Conservation (phyloP, 2,797 vertebrate genomes). For the Gastrophryne carolinensis region DNA sequence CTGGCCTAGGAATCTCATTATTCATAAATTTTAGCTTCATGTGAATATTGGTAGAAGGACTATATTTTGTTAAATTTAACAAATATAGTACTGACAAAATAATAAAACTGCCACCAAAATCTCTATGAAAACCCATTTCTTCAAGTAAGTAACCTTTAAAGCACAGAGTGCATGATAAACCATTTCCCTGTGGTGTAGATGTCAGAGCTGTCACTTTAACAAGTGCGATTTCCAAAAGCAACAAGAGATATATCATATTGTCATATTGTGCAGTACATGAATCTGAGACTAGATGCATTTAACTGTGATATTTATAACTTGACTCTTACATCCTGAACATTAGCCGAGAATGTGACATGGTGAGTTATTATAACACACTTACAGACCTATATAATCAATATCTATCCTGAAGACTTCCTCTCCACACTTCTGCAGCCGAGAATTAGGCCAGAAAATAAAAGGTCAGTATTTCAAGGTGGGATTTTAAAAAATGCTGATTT, state of each 20-base stretch:
- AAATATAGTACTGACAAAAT: too few species aligned
- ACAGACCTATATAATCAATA: slow-evolving; percentile 16
- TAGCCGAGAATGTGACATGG: slow-evolving; percentile 9
- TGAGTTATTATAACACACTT: background rate
- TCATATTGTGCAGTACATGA: background rate
- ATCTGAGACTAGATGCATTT: background rate
- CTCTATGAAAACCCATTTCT: too few species aligned
- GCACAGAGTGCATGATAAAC: too few species aligned
- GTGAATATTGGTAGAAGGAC: too few species aligned
- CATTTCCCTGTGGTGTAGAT: too few species aligned
- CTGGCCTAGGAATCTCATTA: too few species aligned
- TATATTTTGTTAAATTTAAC: too few species aligned
- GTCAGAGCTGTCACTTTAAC: too few species aligned
- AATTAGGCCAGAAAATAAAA: slow-evolving; percentile 1
- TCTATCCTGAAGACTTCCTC: background rate
- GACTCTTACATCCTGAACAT: background rate
- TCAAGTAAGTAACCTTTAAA: too few species aligned
- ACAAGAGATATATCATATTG: background rate
- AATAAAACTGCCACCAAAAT: too few species aligned
- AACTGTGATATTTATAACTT: slow-evolving; percentile 10
- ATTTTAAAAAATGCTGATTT: background rate
- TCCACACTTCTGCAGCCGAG: background rate
- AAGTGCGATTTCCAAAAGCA: too few species aligned
- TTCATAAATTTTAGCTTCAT: too few species aligned
- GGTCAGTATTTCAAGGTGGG: background rate